phyloP scores from a whole-genome alignment of 1,140 invertebrate species.

The Fragariocoptes setiger region DNA sequence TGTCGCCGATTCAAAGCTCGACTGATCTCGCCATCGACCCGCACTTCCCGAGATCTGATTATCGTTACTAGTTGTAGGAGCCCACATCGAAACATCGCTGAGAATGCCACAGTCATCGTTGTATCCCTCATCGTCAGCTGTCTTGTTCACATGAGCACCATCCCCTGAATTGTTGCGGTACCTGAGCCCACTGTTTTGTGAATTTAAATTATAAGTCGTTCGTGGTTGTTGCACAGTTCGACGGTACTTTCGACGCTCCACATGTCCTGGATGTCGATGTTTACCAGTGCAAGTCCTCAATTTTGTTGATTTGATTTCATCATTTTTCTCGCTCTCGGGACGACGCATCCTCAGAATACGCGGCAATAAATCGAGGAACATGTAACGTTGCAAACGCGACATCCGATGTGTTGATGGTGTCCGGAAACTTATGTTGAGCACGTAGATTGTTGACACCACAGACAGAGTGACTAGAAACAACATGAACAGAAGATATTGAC shows the following conservation, averaged over 20 bases:
- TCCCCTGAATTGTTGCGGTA: no score
- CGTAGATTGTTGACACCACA: constrained; percentile 85
- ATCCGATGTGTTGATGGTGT: constrained; percentile 87
- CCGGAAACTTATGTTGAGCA: constrained; percentile 93
- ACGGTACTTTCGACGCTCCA: background rate
- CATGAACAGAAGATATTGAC: constrained; percentile 84
- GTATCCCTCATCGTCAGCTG: no score
- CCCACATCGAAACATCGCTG: no score
- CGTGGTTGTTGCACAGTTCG: no score
- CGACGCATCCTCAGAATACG: constrained; percentile 39
- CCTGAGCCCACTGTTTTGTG: no score
- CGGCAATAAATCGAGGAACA: constrained; percentile 55
- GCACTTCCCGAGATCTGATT: no score
- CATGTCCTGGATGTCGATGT: background rate
- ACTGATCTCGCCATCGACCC: no score
- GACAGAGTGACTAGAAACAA: constrained; percentile 95
- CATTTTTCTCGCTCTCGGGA: constrained; percentile 15
- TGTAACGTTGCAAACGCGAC: constrained; percentile 45
- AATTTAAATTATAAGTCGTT: no score
- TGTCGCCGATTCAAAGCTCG: background rate
- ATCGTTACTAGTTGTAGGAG: no score
- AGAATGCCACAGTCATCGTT: no score
- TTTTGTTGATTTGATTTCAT: constrained; percentile 32
- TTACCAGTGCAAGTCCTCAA: constrained; percentile 24
- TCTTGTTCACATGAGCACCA: no score